A percentile compares a stretch with the other conserved stretches of the same genome.
These are phyloP conservation scores for Neomorphus geoffroyi DNA, from an alignment of 2,797 vertebrate species.

Conservation along the genomic window DNA sequence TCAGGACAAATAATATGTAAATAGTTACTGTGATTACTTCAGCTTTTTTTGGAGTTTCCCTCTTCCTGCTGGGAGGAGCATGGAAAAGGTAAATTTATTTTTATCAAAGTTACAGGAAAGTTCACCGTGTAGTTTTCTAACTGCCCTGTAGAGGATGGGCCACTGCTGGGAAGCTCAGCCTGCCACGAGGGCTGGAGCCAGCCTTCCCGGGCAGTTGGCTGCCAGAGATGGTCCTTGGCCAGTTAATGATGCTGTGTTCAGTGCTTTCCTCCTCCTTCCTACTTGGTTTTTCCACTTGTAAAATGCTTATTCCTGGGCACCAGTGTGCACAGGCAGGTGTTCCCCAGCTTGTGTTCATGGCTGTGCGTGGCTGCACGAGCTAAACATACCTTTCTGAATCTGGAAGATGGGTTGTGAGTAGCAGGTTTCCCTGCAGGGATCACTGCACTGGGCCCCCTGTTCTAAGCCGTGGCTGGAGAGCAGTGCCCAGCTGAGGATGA, in stretches of 20 bases:
- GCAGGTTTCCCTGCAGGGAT: background rate
- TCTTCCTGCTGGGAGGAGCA: background rate
- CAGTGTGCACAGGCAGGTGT: fast-evolving
- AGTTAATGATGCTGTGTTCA: fast-evolving
- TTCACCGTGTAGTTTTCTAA: fast-evolving
- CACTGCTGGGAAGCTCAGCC: background rate
- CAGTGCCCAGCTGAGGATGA: background rate
- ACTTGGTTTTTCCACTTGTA: background rate
- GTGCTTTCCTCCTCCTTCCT: background rate
- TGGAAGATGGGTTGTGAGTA: background rate
- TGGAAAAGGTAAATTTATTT: background rate
- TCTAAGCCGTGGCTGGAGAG: background rate
- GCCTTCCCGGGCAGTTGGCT: background rate
- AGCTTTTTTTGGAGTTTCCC: background rate
- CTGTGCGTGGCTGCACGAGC: fast-evolving
- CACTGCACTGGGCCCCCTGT: background rate
- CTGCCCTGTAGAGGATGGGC: fast-evolving
- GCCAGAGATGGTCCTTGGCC: background rate
- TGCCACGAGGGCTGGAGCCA: background rate
- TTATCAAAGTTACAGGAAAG: background rate
- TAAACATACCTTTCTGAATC: background rate
- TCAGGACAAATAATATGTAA: background rate
- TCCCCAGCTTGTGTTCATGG: background rate
- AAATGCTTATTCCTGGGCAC: background rate
- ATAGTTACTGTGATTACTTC: background rate